Evolutionary conservation across 2,888 invertebrate species (phyloP), one percentile per base, ranked within the genome.

Genomic region (Endomychus coccineus): DNA sequence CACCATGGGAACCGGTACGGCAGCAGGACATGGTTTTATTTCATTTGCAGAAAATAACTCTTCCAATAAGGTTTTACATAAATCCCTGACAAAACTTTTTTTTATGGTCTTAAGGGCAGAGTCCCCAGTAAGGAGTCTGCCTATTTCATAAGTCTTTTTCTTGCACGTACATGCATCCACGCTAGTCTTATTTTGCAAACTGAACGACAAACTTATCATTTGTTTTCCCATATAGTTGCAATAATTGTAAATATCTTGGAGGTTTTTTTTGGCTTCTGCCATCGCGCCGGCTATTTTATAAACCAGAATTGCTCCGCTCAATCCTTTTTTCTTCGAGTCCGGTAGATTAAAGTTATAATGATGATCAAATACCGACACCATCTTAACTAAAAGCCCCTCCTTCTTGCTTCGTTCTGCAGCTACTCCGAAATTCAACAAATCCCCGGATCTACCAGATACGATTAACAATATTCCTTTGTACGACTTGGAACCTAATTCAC

Each of bases 381-480:
- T 66, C 61, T 73, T 71, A 0, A 75, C 56, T 19, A 44, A 42
- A 11, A 80, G 67, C 1, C 78, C 76, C 36, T 71, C 68, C 19
- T 71, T 70, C 53, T 73, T 72, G 1, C 83, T 83, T 53, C 78
- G 75, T 59, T 88, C 85, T 9, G 80, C 73, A 1, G 88, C 88
- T 56, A 86, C 71, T 1, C 86, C 87, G 58, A 89, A 89, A 62
- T 84, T 88, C 10, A 89, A 64, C 40, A 83, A 68, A 52, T 87
- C 85, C 0, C 84, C 83, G 0, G 84, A 81, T 54, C 84, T 85
- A 62, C 86, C 87, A 6, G 79, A 78, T 6, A 85, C 71, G 19
- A 87, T 70, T 0, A 86, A 71, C 4, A 89, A 56, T n/a, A 81
- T 73, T 16, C 85, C 86, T 37, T 71, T 77, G 70, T 49, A 36